Evolutionary conservation across 92 coral and sea anemone species (phyloP), one percentile per base, ranked within the genome.

Genomic region (Muricea muricata): DNA sequence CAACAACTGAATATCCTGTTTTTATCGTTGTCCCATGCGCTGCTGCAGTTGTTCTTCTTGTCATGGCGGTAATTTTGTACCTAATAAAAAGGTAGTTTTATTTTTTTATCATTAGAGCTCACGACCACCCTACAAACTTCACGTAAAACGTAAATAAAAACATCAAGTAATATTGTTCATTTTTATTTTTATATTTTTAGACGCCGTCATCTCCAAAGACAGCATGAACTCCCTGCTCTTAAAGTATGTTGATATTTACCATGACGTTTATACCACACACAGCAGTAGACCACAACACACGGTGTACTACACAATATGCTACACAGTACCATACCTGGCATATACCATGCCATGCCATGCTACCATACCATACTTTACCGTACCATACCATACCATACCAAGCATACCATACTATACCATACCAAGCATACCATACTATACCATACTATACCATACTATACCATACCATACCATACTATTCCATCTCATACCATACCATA

Each of bases 361-460:
- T 8, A 48, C 56, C 20, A 48, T 48, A 4, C 45, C 45, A 48
- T 48, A 48, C 56, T 20, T 7, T 48, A 48, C 56, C 56, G 18
- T 48, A 48, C 56, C 56, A 48, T 48, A 48, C 45, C 45, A 39
- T 39, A 39, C n/a, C n/a, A n/a, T n/a, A n/a, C n/a, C n/a, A 65
- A 15, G 21, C 37, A 29, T 34, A 65, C 42, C 37, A 65, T 34
- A 65, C 72, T n/a, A 65, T 34, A 65, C 72, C 37, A 65, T 34
- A 65, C 72, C 39, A 65, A 65, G 37, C 39, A 65, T 29, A 65
- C 72, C 39, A 65, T 29, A 65, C 72, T 20, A 65, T n/a, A 65
- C 72, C 39, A 65, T n/a, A 65, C 72, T 7, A 65, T n/a, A 65
- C 72, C 39, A 65, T 52, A 52, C 60, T 1, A 52, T 52, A 52